These are phyloP conservation scores for Dolichotis patagonum DNA, from an alignment of 2,113 vertebrate species.

Conservation along the genomic window DNA sequence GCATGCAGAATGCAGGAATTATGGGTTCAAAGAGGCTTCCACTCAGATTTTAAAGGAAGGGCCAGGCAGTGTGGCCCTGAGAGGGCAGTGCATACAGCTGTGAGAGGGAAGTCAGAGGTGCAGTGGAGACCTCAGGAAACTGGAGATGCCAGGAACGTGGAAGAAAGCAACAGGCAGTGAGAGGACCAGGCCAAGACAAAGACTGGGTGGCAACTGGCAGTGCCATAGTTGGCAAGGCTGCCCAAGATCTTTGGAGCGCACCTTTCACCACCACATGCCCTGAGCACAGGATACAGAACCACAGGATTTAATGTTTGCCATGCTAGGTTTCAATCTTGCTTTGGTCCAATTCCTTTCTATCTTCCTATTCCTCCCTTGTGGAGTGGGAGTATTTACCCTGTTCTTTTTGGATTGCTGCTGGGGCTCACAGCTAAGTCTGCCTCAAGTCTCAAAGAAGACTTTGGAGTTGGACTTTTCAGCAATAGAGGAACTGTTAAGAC, in stretches of 20 bases:
- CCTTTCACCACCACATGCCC: neutral
- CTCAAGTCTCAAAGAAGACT: neutral
- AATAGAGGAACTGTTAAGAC: neutral
- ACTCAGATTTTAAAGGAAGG: neutral
- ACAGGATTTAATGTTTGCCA: neutral
- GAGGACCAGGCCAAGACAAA: neutral
- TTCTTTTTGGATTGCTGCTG: neutral
- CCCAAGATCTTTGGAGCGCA: neutral
- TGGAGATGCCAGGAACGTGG: neutral
- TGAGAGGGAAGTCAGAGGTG: neutral
- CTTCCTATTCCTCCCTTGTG: neutral
- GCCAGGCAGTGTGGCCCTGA: neutral
- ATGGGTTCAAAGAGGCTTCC: neutral
- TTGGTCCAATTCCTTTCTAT: neutral
- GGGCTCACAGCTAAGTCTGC: neutral
- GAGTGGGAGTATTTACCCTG: neutral
- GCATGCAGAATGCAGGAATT: neutral
- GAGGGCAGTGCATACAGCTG: neutral
- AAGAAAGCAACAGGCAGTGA: neutral
- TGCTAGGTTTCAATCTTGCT: neutral
- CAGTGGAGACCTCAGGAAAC: neutral
- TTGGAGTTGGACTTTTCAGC: neutral
- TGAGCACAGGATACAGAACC: neutral
- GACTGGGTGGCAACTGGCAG: neutral
- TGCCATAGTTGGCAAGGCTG: neutral